These are phyloP conservation scores for Chrysoperla carnea DNA, from an alignment of 1,140 invertebrate genomes.

Conservation along the genomic window DNA sequence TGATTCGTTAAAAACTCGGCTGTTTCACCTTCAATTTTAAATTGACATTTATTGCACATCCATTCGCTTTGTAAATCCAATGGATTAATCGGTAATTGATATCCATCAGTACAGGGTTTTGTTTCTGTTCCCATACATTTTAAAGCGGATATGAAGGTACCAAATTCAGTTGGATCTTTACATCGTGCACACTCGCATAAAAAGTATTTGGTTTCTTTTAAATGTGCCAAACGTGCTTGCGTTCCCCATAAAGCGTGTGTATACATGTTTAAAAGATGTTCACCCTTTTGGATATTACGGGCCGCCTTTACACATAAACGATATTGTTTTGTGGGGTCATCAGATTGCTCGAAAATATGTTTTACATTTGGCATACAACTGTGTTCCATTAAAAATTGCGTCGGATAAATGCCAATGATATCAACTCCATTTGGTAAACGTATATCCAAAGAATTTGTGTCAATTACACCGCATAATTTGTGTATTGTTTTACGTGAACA, in stretches of 20 bases:
- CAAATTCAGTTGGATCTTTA: constrained; percentile 56
- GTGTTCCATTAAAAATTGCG: constrained; percentile 56
- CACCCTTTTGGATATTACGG: constrained; percentile 44
- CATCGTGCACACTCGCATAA: constrained; percentile 53
- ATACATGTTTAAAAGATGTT: constrained; percentile 63
- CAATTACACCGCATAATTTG: constrained; percentile 57
- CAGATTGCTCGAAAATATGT: constrained; percentile 38
- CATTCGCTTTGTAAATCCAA: constrained; percentile 50
- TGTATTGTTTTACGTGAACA: constrained; percentile 36
- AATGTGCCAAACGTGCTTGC: constrained; percentile 53
- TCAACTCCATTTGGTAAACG: constrained; percentile 35
- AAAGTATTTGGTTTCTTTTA: constrained; percentile 68
- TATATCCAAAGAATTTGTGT: constrained; percentile 63
- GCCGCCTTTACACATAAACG: constrained; percentile 43
- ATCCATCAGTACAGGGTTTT: constrained; percentile 34
- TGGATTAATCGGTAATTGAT: constrained; percentile 46
- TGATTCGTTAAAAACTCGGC: constrained; percentile 41
- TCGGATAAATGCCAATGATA: constrained; percentile 43
- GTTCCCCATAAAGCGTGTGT: constrained; percentile 75
- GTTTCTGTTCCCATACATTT: constrained; percentile 40
- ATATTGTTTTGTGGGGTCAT: constrained; percentile 26
- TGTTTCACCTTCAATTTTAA: constrained; percentile 31
- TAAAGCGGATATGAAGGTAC: constrained; percentile 54
- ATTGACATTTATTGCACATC: constrained; percentile 50
- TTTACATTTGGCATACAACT: constrained; percentile 55